A percentile compares a stretch with the other conserved stretches of the same genome.
Evolutionary conservation across 2,113 vertebrate genomes (phyloP).

Genomic region (Perca fluviatilis): DNA sequence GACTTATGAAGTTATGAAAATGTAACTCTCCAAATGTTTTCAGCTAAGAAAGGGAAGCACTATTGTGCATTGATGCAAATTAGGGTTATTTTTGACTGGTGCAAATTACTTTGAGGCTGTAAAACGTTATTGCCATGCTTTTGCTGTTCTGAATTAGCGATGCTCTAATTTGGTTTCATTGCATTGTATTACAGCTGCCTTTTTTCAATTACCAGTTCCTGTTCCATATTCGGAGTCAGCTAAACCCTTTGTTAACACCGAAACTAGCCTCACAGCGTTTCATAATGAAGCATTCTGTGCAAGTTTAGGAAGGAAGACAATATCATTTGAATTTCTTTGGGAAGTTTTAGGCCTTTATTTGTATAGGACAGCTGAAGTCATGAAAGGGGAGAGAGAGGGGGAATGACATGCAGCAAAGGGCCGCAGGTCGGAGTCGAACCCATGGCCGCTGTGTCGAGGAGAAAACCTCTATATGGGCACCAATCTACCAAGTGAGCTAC

Average conservation of each 20-base stretch:
- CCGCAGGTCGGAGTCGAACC: no score
- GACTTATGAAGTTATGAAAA: slow-evolving; percentile 12
- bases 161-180: slow-evolving; percentile 14
- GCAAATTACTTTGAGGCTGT: slow-evolving; percentile 31
- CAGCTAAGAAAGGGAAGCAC: neutral
- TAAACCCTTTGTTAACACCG: slow-evolving; percentile 25
- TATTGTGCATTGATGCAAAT: slow-evolving; percentile 10
- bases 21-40: slow-evolving; percentile 15
- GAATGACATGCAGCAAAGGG: no score
- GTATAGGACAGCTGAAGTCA: no score
- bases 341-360: no score
- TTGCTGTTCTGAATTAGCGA: slow-evolving; percentile 38
- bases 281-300: slow-evolving; percentile 31
- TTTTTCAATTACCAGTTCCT: slow-evolving; percentile 43
- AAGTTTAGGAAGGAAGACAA: slow-evolving; percentile 26
- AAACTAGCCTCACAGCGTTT: slow-evolving; percentile 16
- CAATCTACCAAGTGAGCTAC: no score
- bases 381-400: no score
- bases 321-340: slow-evolving; percentile 34
- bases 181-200: slow-evolving; percentile 15
- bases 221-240: slow-evolving; percentile 27
- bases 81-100: slow-evolving; percentile 19
- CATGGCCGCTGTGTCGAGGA: no score
- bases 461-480: no score
- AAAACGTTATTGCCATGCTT: slow-evolving; percentile 26